Base-by-base conservation (phyloP, 2,888 invertebrate genomes). In the Drosophila neotestacea region DNA sequence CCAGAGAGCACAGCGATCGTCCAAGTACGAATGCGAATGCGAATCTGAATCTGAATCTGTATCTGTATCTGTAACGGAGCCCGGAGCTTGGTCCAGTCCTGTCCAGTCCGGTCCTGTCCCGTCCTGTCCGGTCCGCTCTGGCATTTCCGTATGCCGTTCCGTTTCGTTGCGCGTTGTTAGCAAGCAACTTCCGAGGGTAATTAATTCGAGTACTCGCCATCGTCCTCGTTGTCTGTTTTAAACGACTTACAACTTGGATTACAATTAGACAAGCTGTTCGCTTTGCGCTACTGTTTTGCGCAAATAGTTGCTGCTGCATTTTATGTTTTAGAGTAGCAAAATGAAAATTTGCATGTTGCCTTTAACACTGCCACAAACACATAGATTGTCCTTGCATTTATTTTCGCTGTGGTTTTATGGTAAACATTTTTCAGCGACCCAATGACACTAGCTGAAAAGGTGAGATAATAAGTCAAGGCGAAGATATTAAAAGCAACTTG, bases 201-300 rank as follows among this genome's bases (percentile, higher is more conserved):
- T 91, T 91, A 91, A 91, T 91, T 91, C 91, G 90, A 91, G 91
- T 90, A 91, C 90, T 91, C 91, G 58, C 59, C 67, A 32, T 65
- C 42, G 51, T 79, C 44, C 56, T 79, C 80, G 87, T 86, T 85
- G 88, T 91, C 92, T 91, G 92, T 91, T 91, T 91, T 91, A 91
- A 91, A 92, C 91, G 91, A 92, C 91, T 92, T 92, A 91, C 91
- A 92, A 90, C 90, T 87, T 85, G 92, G 91, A 92, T 91, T 92
- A 92, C 91, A 92, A 92, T 91, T 91, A 92, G 91, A 92, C 88
- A 91, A 90, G 89, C 89, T 90, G 88, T 77, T 88, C 91, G 89
- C 79, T 87, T 58, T 67, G 59, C 71, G 50, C 47, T 58, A 42
- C 80, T 77, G 73, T 74, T 90, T 90, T 88, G 85, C 70, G 71